Conservation (phyloP, 2,113 vertebrate genomes). For the Odocoileus virginianus region DNA sequence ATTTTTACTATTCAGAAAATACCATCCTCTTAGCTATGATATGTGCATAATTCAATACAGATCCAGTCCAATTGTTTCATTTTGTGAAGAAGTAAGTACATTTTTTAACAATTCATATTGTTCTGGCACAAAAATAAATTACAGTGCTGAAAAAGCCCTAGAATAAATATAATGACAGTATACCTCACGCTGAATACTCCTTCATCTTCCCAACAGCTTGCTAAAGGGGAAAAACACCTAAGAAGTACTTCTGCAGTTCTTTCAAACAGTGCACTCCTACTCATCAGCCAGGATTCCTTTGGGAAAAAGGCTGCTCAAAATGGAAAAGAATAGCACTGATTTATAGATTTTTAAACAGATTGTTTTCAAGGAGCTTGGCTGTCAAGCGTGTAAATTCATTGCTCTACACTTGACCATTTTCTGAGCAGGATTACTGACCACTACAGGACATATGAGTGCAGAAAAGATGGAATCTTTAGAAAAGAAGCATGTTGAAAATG, state of each 20-base stretch:
- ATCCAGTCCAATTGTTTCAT: constrained; percentile 62
- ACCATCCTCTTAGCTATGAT: constrained; percentile 51
- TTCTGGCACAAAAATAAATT: constrained; percentile 74
- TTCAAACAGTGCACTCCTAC: constrained; percentile 56
- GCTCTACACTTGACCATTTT: background rate
- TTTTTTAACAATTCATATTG: constrained; percentile 74
- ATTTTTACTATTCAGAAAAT: constrained; percentile 59
- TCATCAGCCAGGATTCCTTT: constrained; percentile 35
- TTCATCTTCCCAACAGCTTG: constrained; percentile 56
- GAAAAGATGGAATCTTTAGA: background rate
- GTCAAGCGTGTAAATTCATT: background rate
- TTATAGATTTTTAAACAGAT: constrained; percentile 10
- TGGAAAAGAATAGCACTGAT: constrained; percentile 22
- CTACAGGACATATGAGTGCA: background rate
- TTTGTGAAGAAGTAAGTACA: constrained; percentile 65
- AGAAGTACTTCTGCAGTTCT: constrained; percentile 42
- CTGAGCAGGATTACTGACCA: background rate
- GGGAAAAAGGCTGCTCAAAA: constrained; percentile 9
- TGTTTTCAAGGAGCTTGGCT: background rate
- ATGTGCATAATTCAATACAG: constrained; percentile 65
- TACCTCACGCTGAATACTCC: constrained; percentile 57
- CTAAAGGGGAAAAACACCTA: constrained; percentile 55
- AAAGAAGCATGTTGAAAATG: background rate
- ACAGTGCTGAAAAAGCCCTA: constrained; percentile 53
- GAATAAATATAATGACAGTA: constrained; percentile 72